Base-by-base conservation (phyloP, 2,113 vertebrate species). In the Rostratula benghalensis region DNA sequence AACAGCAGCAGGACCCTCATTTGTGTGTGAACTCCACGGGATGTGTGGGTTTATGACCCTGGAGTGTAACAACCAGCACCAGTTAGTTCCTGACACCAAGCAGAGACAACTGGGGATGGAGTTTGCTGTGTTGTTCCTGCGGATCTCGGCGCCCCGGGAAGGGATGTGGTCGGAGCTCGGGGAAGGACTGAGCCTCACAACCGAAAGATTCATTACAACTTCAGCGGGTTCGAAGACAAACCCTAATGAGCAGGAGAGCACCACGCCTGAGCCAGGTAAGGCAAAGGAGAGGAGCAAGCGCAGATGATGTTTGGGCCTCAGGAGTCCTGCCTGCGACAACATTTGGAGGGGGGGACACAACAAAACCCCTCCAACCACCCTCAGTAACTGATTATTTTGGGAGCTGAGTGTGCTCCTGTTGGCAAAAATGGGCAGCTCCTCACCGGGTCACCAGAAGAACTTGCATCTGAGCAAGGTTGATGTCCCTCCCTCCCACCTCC, bases 401-500 rank as follows among this genome's bases (percentile, higher is more conserved):
- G 37, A 89, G 19, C 57, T 8, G 39, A 24, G 53, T 1, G 1
- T 20, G 10, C 43, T 51, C 30, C 39, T 30, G 22, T 11, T 61
- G 76, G 39, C 64, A 82, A 80, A 87, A 20, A 28, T 9, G n/a
- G 9, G 5, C 69, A 25, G 12, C 25, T 48, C 46, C 53, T 48
- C 16, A 10, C 43, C 35, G 13, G 18, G 19, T n/a, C 37, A 27
- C 37, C 59, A 59, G 51, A 22, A 84, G 56, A 61, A 51, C 56
- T 43, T 33, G 11, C 45, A 13, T 16, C 16, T 10, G 31, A 67
- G 48, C 2, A 14, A 53, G 11, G 51, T 3, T 43, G 16, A 13
- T 5, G 1, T 18, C 31, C 35, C 0, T 6, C 27, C 33, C 0
- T 5, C 71, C 53, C 6, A 1, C 33, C 56, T 59, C 33, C 25